Evolutionary conservation across 2,113 vertebrate genomes (phyloP).

Genomic region (Epinephelus fuscoguttatus): DNA sequence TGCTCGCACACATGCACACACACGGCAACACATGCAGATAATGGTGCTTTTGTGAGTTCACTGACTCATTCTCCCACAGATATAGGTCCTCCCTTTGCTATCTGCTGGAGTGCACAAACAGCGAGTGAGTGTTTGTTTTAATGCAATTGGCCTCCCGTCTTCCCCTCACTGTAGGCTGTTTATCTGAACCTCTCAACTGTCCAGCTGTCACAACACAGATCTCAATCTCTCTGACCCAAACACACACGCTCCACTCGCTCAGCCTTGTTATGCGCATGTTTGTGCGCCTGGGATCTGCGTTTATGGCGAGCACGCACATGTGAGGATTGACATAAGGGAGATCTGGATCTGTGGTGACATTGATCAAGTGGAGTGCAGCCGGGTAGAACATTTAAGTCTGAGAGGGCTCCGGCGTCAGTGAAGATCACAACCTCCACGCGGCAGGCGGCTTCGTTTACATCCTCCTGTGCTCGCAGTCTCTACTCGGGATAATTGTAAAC

Average conservation of each 20-base stretch:
- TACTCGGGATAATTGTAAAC: slow-evolving; percentile 43
- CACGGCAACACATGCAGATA: slow-evolving; percentile 59
- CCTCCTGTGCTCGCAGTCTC: background rate
- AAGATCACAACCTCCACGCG: slow-evolving; percentile 14
- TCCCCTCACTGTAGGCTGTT: slow-evolving; percentile 69
- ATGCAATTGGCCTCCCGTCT: slow-evolving; percentile 70
- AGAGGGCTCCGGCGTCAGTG: slow-evolving; percentile 18
- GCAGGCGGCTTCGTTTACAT: slow-evolving; percentile 6
- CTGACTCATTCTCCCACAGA: slow-evolving; percentile 56
- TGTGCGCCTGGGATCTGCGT: slow-evolving; percentile 23
- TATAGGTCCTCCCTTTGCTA: slow-evolving; percentile 55
- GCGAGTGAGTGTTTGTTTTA: slow-evolving; percentile 79
- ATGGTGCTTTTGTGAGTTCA: slow-evolving; percentile 69
- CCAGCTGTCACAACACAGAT: slow-evolving; percentile 86
- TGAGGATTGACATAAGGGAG: slow-evolving; percentile 46
- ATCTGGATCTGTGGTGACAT: slow-evolving; percentile 71
- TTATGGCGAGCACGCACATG: slow-evolving; percentile 7
- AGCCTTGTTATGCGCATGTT: slow-evolving; percentile 56
- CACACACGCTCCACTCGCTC: slow-evolving; percentile 56
- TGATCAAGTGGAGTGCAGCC: slow-evolving; percentile 73
- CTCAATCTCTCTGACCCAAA: slow-evolving; percentile 76
- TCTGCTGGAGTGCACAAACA: slow-evolving; percentile 66
- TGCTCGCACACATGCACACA: slow-evolving; percentile 33
- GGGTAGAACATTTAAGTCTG: slow-evolving; percentile 56
- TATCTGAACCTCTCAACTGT: slow-evolving; percentile 81